phyloP scores from a whole-genome alignment of 2,797 vertebrate species.

The Tragelaphus oryx region DNA sequence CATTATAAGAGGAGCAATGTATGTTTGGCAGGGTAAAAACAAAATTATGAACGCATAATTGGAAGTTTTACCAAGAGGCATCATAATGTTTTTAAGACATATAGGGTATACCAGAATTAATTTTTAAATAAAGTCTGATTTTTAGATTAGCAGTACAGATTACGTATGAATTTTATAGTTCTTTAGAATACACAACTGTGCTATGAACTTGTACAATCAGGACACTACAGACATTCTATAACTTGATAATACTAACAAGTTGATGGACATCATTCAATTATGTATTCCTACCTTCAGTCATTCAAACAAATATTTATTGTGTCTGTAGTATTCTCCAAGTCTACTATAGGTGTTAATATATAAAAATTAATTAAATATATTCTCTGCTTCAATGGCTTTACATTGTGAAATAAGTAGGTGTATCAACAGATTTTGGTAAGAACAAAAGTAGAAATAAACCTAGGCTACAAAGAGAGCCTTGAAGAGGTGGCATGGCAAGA shows the following conservation, averaged over 20 bases:
- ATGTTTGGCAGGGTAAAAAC: conserved; percentile 44
- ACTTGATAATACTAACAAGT: background rate
- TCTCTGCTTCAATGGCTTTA: background rate
- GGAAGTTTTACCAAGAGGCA: conserved; percentile 34
- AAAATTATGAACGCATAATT: conserved; percentile 50
- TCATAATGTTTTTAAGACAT: background rate
- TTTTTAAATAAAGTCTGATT: conserved; percentile 36
- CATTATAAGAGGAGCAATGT: background rate
- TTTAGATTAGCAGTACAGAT: conserved; percentile 12
- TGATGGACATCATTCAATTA: background rate
- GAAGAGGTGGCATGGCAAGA: background rate
- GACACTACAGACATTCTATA: background rate
- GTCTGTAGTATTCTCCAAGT: background rate
- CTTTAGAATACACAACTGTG: background rate
- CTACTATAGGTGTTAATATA: background rate
- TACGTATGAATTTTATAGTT: conserved; percentile 17
- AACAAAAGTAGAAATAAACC: background rate
- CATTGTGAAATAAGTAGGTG: background rate
- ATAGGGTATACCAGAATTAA: background rate
- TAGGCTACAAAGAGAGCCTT: background rate
- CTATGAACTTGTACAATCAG: background rate
- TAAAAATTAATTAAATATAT: conserved; percentile 19
- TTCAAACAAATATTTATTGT: conserved; percentile 13
- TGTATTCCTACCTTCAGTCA: background rate
- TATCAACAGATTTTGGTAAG: background rate